These are phyloP conservation scores for Actinernus sp. DNA, from an alignment of 92 coral and sea anemone genomes.

Conservation along the genomic window DNA sequence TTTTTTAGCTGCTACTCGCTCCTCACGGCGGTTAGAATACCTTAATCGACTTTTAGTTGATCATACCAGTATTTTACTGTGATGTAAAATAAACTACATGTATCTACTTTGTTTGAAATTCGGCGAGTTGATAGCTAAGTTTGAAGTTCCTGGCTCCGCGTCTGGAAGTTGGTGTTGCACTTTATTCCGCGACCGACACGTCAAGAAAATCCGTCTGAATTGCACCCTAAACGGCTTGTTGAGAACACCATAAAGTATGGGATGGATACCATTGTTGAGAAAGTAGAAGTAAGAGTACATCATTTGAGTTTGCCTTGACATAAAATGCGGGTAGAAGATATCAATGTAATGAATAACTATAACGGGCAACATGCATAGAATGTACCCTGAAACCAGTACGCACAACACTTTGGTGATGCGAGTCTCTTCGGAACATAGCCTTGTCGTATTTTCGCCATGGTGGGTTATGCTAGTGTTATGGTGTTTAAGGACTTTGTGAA, in stretches of 20 bases:
- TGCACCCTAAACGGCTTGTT: background rate
- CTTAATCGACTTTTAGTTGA: no score
- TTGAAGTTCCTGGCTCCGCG: no score
- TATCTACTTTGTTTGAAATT: no score
- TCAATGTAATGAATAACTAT: background rate
- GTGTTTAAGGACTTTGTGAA: background rate
- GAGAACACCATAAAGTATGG: background rate
- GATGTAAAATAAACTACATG: no score
- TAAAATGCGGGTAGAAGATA: background rate
- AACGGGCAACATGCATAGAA: background rate
- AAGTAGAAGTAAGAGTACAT: background rate
- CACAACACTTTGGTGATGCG: background rate
- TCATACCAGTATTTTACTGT: no score
- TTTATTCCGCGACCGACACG: no score
- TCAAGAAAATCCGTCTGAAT: background rate
- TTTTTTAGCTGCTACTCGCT: no score
- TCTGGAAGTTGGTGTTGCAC: no score
- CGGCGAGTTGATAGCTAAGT: no score
- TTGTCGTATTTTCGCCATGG: background rate
- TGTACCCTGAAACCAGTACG: background rate
- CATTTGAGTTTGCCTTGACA: background rate
- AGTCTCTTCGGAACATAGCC: background rate
- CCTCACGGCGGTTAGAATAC: no score
- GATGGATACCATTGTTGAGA: background rate
- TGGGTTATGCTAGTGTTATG: background rate